These are phyloP conservation scores for Struthio camelus DNA, from an alignment of 2,113 vertebrate genomes.

Conservation along the genomic window DNA sequence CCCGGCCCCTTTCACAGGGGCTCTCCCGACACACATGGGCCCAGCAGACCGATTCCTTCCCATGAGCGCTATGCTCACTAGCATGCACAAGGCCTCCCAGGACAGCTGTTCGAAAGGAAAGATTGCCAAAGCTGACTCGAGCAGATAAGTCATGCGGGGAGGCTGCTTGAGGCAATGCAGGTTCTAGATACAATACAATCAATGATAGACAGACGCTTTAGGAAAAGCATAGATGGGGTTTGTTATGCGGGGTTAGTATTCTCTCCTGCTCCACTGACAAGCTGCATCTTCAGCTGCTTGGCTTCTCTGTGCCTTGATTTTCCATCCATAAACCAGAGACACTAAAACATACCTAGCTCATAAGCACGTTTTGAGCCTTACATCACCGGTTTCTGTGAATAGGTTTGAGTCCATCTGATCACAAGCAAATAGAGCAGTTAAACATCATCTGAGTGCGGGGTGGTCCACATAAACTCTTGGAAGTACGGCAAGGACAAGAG, in stretches of 20 bases:
- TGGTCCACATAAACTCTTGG: background rate
- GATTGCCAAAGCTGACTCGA: background rate
- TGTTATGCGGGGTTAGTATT: rapidly evolving
- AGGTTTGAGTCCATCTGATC: background rate
- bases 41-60: background rate
- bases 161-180: background rate
- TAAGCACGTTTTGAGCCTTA: background rate
- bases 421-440: background rate
- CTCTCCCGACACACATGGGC: background rate
- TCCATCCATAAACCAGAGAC: background rate
- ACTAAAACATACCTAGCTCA: background rate
- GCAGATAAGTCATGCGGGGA: background rate
- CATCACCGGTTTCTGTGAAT: background rate
- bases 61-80: rapidly evolving
- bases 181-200: background rate
- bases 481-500: background rate
- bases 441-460: background rate
- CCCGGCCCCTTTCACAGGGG: background rate
- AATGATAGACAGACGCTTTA: background rate
- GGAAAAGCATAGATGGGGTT: background rate
- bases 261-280: background rate
- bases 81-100: background rate
- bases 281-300: background rate
- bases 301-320: background rate
- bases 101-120: background rate